phyloP scores from a whole-genome alignment of 2,113 vertebrate genomes.

The Microcebus murinus region DNA sequence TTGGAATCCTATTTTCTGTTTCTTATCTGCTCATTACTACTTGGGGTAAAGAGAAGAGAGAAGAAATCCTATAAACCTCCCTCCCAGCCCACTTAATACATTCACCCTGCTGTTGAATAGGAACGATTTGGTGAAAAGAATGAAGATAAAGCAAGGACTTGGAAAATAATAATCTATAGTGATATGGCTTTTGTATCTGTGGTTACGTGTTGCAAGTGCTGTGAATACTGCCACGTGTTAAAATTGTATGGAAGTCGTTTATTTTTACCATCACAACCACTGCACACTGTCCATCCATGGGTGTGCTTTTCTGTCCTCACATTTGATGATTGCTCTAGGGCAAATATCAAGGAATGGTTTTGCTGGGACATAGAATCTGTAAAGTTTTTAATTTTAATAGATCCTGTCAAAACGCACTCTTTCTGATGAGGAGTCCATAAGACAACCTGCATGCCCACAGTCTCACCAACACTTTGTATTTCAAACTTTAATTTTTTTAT shows the following conservation, averaged over 20 bases:
- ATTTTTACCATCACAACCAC: background rate
- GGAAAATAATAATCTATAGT: too few relatives aligned
- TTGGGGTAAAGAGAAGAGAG: background rate
- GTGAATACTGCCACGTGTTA: fast-evolving
- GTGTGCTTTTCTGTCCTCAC: background rate
- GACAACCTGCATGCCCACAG: background rate
- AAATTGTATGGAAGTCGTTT: background rate
- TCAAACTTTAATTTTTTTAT: background rate
- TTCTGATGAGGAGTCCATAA: background rate
- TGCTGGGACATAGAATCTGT: background rate
- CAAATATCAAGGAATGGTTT: background rate
- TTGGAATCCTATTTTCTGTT: background rate
- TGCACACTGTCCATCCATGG: background rate
- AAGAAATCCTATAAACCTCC: background rate
- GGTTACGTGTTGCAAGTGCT: background rate
- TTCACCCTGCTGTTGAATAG: background rate
- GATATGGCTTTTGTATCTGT: background rate
- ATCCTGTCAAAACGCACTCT: background rate
- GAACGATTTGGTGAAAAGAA: background rate
- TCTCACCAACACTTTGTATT: fast-evolving
- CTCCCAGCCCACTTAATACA: background rate
- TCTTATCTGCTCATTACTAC: background rate
- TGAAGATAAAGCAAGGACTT: background rate
- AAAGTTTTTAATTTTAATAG: background rate
- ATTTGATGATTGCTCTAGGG: background rate